phyloP scores from a whole-genome alignment of 2,113 vertebrate genomes.

The Onychostruthus taczanowskii region DNA sequence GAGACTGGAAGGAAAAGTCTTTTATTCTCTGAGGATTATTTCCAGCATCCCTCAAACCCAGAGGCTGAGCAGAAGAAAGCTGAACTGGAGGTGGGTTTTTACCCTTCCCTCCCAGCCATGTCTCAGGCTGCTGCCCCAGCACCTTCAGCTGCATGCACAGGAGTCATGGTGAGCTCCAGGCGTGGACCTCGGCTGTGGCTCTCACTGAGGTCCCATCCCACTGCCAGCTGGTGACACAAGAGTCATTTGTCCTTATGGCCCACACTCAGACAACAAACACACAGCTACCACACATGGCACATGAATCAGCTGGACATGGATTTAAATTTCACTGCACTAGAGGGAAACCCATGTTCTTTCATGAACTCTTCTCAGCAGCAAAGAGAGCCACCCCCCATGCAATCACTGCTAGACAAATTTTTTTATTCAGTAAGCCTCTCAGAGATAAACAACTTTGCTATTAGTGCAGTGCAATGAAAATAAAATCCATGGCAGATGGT shows the following conservation, averaged over 20 bases:
- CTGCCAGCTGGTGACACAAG: neutral
- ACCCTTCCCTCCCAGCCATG: neutral
- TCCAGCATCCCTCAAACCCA: neutral
- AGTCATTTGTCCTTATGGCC: neutral
- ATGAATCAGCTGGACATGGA: neutral
- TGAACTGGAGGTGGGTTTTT: neutral
- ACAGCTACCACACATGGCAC: neutral
- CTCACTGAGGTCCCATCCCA: neutral
- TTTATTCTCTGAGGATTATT: neutral
- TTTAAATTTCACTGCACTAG: neutral
- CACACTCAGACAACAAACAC: neutral
- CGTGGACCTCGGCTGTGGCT: neutral
- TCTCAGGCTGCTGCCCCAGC: neutral
- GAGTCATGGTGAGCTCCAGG: rapidly evolving
- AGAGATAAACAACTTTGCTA: constrained; percentile 6
- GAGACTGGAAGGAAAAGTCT: neutral
- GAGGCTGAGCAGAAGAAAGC: neutral
- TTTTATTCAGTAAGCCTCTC: neutral
- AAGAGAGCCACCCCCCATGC: neutral
- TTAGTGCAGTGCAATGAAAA: constrained; percentile 13
- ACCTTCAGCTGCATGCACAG: neutral
- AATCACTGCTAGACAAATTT: neutral
- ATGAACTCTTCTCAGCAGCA: neutral
- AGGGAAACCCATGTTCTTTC: neutral
- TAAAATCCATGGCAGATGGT: constrained; percentile 44